Evolutionary conservation across 2,888 invertebrate genomes (phyloP).

Genomic region (Drosophila tanythrix): DNA sequence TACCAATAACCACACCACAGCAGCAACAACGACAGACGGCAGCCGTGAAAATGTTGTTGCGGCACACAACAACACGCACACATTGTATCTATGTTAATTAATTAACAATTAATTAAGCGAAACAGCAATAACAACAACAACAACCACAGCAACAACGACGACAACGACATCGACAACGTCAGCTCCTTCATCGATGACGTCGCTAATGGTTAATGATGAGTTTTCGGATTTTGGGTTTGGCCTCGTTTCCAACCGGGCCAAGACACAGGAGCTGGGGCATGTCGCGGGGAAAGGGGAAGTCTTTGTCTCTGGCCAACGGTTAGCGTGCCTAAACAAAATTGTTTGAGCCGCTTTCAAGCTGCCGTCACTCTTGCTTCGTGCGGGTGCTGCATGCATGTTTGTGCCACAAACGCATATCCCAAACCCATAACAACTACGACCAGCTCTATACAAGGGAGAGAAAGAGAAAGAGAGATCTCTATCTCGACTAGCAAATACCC

Average conservation of each 20-base stretch:
- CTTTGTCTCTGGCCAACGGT: slow-evolving; percentile 38
- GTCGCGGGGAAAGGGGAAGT: background rate
- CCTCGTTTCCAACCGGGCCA: slow-evolving; percentile 59
- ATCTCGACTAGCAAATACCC: background rate
- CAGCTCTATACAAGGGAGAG: background rate
- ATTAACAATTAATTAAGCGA: slow-evolving; percentile 78
- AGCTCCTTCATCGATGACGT: slow-evolving; percentile 70
- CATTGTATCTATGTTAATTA: slow-evolving; percentile 77
- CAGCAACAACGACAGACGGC: slow-evolving; percentile 42
- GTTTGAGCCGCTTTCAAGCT: slow-evolving; percentile 59
- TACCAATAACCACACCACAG: slow-evolving; percentile 3
- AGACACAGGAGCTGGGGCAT: background rate
- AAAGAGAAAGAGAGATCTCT: no score
- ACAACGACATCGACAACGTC: slow-evolving; percentile 28
- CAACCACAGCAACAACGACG: slow-evolving; percentile 29
- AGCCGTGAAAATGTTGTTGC: slow-evolving; percentile 67
- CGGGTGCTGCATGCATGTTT: slow-evolving; percentile 43
- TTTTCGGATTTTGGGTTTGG: slow-evolving; percentile 69
- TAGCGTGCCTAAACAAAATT: slow-evolving; percentile 72
- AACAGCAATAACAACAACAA: slow-evolving; percentile 52
- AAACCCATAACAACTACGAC: slow-evolving; percentile 3
- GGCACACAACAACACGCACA: slow-evolving; percentile 43
- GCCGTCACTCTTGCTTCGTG: slow-evolving; percentile 38
- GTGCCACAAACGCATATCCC: slow-evolving; percentile 48
- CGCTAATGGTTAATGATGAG: slow-evolving; percentile 78